Evolutionary conservation across 1,140 invertebrate genomes (phyloP).

Genomic region (Stegodyphus mimosarum): DNA sequence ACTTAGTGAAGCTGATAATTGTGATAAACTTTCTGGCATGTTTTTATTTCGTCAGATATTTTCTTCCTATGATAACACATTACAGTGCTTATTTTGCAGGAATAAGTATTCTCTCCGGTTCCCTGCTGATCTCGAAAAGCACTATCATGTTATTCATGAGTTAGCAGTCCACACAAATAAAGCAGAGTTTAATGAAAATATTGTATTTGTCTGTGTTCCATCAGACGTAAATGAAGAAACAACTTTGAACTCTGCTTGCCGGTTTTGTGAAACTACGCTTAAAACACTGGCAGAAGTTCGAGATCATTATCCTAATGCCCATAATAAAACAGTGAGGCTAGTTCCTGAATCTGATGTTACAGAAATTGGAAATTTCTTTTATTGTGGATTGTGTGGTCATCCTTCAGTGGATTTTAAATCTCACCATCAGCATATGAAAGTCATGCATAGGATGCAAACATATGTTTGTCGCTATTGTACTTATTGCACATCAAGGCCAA

Average conservation of each 20-base stretch:
- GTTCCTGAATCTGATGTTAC: conserved; percentile 59
- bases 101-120: conserved; percentile 63
- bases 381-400: conserved; percentile 63
- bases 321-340: conserved; percentile 63
- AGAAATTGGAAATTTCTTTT: conserved; percentile 62
- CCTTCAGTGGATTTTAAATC: conserved; percentile 62
- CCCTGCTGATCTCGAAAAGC: conserved; percentile 65
- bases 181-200: conserved; percentile 65
- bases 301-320: conserved; percentile 63
- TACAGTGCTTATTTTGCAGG: conserved; percentile 63
- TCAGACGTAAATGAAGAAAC: conserved; percentile 60
- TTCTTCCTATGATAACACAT: conserved; percentile 62
- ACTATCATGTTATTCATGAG: conserved; percentile 64
- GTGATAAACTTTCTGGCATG: conserved; percentile 61
- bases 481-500: conserved; percentile 63
- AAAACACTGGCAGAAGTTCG: conserved; percentile 63
- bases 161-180: conserved; percentile 62
- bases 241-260: conserved; percentile 63
- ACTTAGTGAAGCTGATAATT: conserved; percentile 61
- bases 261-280: conserved; percentile 63
- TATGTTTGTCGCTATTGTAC: conserved; percentile 64
- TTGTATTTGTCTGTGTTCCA: conserved; percentile 65
- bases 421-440: conserved; percentile 65
- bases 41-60: conserved; percentile 64
- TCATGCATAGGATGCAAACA: conserved; percentile 64